These are phyloP conservation scores for Fratercula arctica DNA, from an alignment of 2,797 vertebrate species.

Conservation along the genomic window DNA sequence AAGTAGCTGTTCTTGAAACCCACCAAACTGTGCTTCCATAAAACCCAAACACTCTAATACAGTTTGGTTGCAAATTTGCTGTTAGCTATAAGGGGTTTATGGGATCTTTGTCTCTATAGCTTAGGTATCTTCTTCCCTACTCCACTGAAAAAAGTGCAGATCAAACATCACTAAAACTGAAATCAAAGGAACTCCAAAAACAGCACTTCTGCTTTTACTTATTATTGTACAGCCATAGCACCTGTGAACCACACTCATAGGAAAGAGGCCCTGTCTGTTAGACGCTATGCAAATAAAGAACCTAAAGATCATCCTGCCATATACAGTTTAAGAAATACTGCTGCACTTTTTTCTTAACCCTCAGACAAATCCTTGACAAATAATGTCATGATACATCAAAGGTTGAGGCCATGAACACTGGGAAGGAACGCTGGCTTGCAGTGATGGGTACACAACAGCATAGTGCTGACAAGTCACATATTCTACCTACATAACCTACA, in stretches of 20 bases:
- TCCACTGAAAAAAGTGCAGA: not conserved
- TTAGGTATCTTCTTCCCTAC: not conserved
- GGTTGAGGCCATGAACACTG: too few species aligned
- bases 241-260: not conserved
- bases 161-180: not conserved
- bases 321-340: not conserved
- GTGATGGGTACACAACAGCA: not conserved
- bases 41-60: not conserved
- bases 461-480: not conserved
- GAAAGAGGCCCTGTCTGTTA: not conserved
- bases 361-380: not conserved
- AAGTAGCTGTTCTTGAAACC: not conserved
- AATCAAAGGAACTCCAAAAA: not conserved
- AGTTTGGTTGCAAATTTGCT: not conserved
- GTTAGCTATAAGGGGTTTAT: not conserved
- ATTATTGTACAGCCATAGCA: not conserved
- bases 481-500: fast-evolving
- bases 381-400: not conserved
- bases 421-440: not conserved
- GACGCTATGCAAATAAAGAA: not conserved
- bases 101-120: not conserved
- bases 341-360: not conserved
- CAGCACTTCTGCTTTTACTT: not conserved
- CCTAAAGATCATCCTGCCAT: not conserved
- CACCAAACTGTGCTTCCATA: not conserved